Evolutionary conservation across 1,140 invertebrate genomes (phyloP), one percentile per base, ranked within the genome.

Genomic region (Radopholus similis): DNA sequence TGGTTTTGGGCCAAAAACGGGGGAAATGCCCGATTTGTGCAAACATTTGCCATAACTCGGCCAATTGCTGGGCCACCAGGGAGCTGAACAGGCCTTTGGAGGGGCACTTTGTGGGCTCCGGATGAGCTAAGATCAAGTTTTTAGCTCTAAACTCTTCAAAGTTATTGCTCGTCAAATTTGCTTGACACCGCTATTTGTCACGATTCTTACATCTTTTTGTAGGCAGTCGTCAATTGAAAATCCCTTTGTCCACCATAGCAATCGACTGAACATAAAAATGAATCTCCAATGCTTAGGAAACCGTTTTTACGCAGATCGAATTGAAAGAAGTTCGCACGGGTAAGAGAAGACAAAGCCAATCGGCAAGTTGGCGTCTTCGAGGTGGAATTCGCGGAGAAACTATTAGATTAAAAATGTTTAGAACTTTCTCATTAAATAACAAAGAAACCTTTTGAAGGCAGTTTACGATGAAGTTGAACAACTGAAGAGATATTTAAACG

Each of bases 291-390:
- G n/a, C n/a, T n/a, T n/a, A n/a, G n/a, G n/a, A n/a, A n/a, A n/a
- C n/a, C n/a, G n/a, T n/a, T n/a, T n/a, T n/a, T n/a, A n/a, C n/a
- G 79, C 79, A 13, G 76, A 80, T 8, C 81, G 76, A 44, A 81
- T 81, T 8, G 81, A 82, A 1, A 77, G 56, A 30, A 82, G 60
- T 55, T 81, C 78, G 44, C 79, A 81, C 13, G 79, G 79, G 51
- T 83, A 81, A 0, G 81, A 83, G 59, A 81, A 81, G 0, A 81
- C 79, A 66, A 81, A 81, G 37, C 79, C 79, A 65, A 81, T 81
- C 0, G 81, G 77, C 23, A 81, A 51, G 62, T 83, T 82, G 11
- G 78, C 73, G 4, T 80, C 77, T 18, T 80, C 73, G 8, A 82
- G 64, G 47, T 72, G 71, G 49, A 83, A 82, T 37, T 82, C 81